phyloP scores from a whole-genome alignment of 1,140 invertebrate species.

The Vanessa tameamea region DNA sequence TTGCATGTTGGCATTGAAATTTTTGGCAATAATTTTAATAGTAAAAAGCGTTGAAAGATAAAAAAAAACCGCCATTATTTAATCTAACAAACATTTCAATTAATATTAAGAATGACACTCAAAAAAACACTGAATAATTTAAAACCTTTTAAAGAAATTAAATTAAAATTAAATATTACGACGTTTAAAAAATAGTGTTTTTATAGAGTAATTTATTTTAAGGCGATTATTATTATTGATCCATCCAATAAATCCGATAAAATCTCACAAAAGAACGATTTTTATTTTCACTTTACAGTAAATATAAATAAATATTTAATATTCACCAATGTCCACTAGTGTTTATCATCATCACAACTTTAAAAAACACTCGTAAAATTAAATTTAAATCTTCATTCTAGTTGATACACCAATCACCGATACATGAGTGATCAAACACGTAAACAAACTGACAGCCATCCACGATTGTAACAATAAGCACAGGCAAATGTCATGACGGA shows the following conservation, averaged over 20 bases:
- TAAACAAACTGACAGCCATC: slow-evolving; percentile 26
- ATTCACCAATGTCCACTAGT: background rate
- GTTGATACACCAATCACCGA: slow-evolving; percentile 8
- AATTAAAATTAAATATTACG: too few species aligned
- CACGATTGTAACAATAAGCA: slow-evolving; percentile 1
- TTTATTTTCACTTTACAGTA: background rate
- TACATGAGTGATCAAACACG: slow-evolving; percentile 27
- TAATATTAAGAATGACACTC: too few species aligned
- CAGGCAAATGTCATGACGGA: too few species aligned
- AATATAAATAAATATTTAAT: background rate
- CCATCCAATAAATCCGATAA: background rate
- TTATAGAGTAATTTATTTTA: background rate
- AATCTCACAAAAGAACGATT: background rate
- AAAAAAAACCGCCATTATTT: too few species aligned
- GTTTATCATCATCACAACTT: background rate
- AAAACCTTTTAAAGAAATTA: too few species aligned
- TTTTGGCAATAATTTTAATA: too few species aligned
- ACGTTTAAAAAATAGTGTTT: too few species aligned
- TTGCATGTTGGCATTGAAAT: too few species aligned
- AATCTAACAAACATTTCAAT: too few species aligned
- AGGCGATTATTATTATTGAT: background rate
- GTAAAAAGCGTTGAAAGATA: too few species aligned
- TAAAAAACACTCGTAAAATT: background rate
- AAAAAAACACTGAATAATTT: too few species aligned
- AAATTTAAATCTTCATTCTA: background rate